Evolutionary conservation across 2,888 invertebrate genomes (phyloP), one percentile per base, ranked within the genome.

Genomic region (Acanthosepion lycidas): DNA sequence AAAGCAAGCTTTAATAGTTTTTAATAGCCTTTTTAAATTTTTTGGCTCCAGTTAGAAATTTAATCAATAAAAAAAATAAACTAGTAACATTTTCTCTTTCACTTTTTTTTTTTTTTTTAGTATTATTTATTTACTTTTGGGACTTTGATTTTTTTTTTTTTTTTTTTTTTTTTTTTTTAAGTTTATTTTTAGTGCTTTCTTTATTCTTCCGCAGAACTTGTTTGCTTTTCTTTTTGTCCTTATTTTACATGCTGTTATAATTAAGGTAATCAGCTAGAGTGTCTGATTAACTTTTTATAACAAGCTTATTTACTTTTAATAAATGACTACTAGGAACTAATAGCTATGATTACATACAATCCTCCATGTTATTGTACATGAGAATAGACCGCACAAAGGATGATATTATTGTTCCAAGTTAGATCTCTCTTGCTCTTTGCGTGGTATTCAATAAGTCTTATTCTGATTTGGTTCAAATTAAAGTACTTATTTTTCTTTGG

Each of bases 381-480:
- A 78, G 78, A 78, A 33, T 78, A 78, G n/a, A 33, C 78, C n/a
- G 78, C 78, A 42, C 42, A 78, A 78, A 78, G 78, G 78, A 78
- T n/a, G n/a, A 28, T n/a, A 78, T 59, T 59, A 23, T 20, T 59
- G 59, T 59, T 23, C 59, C 1, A n/a, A 78, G 78, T 78, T 33
- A 78, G 28, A 78, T n/a, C n/a, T 33, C n/a, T n/a, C n/a, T 78
- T 78, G 33, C n/a, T 78, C n/a, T 33, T 78, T 78, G 78, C n/a
- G n/a, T n/a, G n/a, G n/a, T 78, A n/a, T 78, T 78, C 15, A 33
- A 5, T 78, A 33, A n/a, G 78, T 78, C 78, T 78, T 33, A n/a
- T 78, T n/a, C 78, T 78, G 78, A 78, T 78, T 78, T 78, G 78
- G 78, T 78, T 78, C 33, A 78, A n/a, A 78, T 78, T 78, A 78